Evolutionary conservation across 2,888 invertebrate genomes (phyloP).

Genomic region (Melinaea marsaeus): DNA sequence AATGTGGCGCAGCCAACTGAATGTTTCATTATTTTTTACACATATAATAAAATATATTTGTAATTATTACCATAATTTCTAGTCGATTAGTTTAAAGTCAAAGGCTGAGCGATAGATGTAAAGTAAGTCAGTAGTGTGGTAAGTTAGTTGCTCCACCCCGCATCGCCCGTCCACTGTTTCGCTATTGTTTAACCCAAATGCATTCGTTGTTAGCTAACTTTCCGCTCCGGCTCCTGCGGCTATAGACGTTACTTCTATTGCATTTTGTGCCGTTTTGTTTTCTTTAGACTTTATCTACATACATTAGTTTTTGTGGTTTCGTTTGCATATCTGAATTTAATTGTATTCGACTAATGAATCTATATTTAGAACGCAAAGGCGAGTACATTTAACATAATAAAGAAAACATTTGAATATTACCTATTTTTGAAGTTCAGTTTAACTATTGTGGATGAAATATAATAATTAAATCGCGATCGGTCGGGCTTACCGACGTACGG

Average conservation of each 20-base stretch:
- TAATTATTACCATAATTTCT: no score
- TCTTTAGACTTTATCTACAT: not conserved
- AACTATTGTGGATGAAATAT: no score
- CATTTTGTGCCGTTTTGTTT: not conserved
- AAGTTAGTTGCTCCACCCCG: not conserved
- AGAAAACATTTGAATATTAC: no score
- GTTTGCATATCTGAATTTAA: no score
- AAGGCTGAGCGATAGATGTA: not conserved
- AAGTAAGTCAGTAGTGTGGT: not conserved
- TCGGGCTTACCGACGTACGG: no score
- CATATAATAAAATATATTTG: not conserved
- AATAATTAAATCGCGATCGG: no score
- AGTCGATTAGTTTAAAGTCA: not conserved
- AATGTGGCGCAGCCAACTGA: not conserved
- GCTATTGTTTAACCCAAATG: constrained; percentile 39
- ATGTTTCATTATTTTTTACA: not conserved
- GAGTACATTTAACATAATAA: no score
- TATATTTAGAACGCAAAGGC: no score
- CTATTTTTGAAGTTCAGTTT: no score
- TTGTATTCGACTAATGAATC: no score
- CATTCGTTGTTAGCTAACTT: constrained; percentile 33
- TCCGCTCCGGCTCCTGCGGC: constrained; percentile 15
- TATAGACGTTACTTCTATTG: not conserved
- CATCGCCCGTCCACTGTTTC: constrained; percentile 29
- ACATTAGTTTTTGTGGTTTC: no score